Conservation (phyloP, 2,888 invertebrate species). For the Chymomyza amoena region DNA sequence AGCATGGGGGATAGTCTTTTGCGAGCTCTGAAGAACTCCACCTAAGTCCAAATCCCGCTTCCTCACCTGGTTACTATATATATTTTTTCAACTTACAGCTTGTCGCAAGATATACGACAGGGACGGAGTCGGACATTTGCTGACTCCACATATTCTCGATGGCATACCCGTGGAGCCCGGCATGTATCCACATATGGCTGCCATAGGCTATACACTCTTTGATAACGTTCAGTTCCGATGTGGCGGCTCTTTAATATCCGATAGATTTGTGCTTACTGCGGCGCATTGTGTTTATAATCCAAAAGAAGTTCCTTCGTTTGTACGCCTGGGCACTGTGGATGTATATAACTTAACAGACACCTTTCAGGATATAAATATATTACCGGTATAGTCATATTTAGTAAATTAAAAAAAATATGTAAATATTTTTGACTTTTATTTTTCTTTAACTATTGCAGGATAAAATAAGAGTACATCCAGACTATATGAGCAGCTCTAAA, state of each 20-base stretch:
- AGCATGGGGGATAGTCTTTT: no score
- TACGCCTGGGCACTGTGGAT: conserved; percentile 70
- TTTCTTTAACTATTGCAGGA: conserved; percentile 37
- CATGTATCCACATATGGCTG: conserved; percentile 76
- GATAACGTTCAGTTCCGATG: conserved; percentile 54
- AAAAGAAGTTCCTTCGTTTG: conserved; percentile 47
- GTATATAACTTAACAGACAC: conserved; percentile 34
- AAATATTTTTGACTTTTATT: neutral
- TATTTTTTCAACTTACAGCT: conserved; percentile 4
- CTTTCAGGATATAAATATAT: conserved; percentile 48
- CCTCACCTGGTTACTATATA: no score
- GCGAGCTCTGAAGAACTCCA: no score
- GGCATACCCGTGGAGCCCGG: conserved; percentile 63
- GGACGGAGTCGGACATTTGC: neutral
- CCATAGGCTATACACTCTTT: conserved; percentile 56
- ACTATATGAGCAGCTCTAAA: conserved; percentile 54
- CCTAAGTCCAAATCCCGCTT: no score
- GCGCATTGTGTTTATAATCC: conserved; percentile 69
- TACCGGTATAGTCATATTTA: conserved; percentile 42
- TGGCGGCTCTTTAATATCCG: conserved; percentile 72
- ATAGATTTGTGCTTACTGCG: conserved; percentile 70
- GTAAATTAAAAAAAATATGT: neutral
- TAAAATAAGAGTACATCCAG: conserved; percentile 57
- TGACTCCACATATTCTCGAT: conserved; percentile 67
- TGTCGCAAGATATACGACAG: conserved; percentile 16